phyloP scores from a whole-genome alignment of 2,113 vertebrate genomes.

The Channa argus region DNA sequence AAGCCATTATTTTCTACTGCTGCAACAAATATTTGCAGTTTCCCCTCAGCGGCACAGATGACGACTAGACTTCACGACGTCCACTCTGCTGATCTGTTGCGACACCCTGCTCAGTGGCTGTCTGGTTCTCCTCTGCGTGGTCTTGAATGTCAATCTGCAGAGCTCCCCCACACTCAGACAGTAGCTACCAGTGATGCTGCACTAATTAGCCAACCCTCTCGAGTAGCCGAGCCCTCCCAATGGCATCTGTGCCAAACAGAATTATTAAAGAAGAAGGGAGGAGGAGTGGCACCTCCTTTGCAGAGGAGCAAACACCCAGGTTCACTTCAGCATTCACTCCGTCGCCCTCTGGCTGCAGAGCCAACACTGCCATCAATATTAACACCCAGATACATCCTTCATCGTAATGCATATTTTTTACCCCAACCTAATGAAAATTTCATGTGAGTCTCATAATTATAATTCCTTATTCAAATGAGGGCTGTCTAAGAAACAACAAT shows the following conservation, averaged over 20 bases:
- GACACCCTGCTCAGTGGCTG: slow-evolving; percentile 55
- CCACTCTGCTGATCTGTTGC: slow-evolving; percentile 41
- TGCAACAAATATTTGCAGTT: slow-evolving; percentile 22
- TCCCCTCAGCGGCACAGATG: slow-evolving; percentile 31
- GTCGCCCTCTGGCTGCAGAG: slow-evolving; percentile 51
- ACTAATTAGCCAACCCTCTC: slow-evolving; percentile 76
- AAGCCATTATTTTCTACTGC: slow-evolving; percentile 27
- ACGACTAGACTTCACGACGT: slow-evolving; percentile 31
- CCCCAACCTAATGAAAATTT: slow-evolving; percentile 68
- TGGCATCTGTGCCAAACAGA: slow-evolving; percentile 77
- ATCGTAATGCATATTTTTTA: slow-evolving; percentile 40
- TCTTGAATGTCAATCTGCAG: slow-evolving; percentile 73
- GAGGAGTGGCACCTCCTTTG: slow-evolving; percentile 61
- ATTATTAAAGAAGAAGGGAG: slow-evolving; percentile 72
- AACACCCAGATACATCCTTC: slow-evolving; percentile 61
- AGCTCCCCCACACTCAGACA: slow-evolving; percentile 61
- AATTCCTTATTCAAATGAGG: slow-evolving; percentile 65
- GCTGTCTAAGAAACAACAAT: slow-evolving; percentile 37
- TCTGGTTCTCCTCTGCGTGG: slow-evolving; percentile 59
- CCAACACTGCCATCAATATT: slow-evolving; percentile 68
- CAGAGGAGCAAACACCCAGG: slow-evolving; percentile 58
- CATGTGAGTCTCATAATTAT: slow-evolving; percentile 65
- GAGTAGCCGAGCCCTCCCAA: slow-evolving; percentile 67
- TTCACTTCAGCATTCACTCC: slow-evolving; percentile 62
- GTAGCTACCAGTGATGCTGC: slow-evolving; percentile 66